Conservation (phyloP, 2,888 invertebrate genomes). For the Carcina quercana region DNA sequence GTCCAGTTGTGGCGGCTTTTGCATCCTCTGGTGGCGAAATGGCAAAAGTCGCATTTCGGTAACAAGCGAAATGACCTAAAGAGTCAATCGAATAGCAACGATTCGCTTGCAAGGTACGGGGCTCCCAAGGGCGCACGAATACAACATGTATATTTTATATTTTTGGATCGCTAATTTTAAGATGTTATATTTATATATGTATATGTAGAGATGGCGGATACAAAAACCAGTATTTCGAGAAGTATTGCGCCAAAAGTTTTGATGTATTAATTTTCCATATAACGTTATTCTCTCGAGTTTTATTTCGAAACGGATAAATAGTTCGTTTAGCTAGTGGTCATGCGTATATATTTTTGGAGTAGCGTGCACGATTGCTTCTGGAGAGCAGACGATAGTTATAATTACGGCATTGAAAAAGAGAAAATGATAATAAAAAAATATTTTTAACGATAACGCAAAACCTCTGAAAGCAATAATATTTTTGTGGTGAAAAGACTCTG, state of each 20-base stretch:
- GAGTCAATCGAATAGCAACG: conserved; percentile 1
- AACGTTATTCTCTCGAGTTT: conserved; percentile 54
- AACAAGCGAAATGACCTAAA: conserved; percentile 32
- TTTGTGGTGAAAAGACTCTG: conserved; percentile 57
- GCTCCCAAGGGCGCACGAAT: conserved; percentile 64
- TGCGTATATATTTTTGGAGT: conserved; percentile 68
- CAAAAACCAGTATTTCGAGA: conserved; percentile 67
- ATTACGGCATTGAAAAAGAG: conserved; percentile 27
- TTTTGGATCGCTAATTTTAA: conserved; percentile 75
- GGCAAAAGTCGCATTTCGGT: conserved; percentile 46
- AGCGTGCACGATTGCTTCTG: conserved; percentile 67
- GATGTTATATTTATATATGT: conserved; percentile 75
- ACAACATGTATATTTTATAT: conserved; percentile 73
- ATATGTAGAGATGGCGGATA: conserved; percentile 71
- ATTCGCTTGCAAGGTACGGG: conserved; percentile 25
- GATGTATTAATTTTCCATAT: conserved; percentile 70
- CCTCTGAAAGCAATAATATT: conserved; percentile 70
- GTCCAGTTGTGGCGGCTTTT: conserved; percentile 70
- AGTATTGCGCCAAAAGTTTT: conserved; percentile 73
- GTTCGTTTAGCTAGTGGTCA: conserved; percentile 72
- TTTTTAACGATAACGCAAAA: conserved; percentile 59
- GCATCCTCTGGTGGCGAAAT: conserved; percentile 56
- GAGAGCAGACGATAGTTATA: conserved; percentile 34
- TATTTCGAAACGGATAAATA: conserved; percentile 44
- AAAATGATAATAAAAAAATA: conserved; percentile 36